phyloP scores from a whole-genome alignment of 30 jellyfish, hydroid and myxozoan genomes.

The Pseudorhiza aurosa region DNA sequence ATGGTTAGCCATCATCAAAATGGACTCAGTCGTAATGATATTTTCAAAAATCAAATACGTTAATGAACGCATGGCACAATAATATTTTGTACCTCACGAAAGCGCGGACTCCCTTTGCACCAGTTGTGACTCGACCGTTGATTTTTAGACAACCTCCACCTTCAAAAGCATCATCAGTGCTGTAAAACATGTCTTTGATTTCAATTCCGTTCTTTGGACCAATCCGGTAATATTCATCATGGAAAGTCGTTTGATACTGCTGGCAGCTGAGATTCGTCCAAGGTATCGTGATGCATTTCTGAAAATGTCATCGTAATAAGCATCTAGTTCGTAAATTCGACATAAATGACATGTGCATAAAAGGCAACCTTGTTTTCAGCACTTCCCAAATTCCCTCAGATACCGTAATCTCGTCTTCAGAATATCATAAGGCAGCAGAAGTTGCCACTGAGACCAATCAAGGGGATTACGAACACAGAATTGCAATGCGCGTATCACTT shows the following conservation, averaged over 20 bases:
- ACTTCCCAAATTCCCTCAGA: too few species aligned
- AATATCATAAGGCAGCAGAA: too few species aligned
- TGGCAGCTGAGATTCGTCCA: slow-evolving; percentile 93
- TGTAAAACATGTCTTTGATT: slow-evolving; percentile 29
- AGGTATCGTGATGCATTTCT: slow-evolving; percentile 40
- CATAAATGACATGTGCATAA: too few species aligned
- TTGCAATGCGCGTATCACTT: too few species aligned
- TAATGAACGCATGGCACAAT: neutral
- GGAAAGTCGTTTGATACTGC: slow-evolving; percentile 78
- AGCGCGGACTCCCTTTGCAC: slow-evolving; percentile 42
- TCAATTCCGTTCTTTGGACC: slow-evolving; percentile 68
- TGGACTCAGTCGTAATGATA: too few species aligned
- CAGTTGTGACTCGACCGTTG: slow-evolving; percentile 32
- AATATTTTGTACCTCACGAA: slow-evolving; percentile 39
- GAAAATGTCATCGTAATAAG: neutral
- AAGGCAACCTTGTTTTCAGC: too few species aligned
- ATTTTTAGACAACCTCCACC: slow-evolving; percentile 92
- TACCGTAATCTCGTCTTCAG: too few species aligned
- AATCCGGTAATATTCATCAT: slow-evolving; percentile 52
- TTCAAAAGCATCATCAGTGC: slow-evolving; percentile 63
- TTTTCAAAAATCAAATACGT: neutral
- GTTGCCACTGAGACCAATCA: too few species aligned
- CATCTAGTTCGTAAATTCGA: too few species aligned
- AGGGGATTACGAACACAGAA: too few species aligned
- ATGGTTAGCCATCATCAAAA: too few species aligned